Evolutionary conservation across 2,797 vertebrate genomes (phyloP).

Genomic region (Poliocrania exsul): DNA sequence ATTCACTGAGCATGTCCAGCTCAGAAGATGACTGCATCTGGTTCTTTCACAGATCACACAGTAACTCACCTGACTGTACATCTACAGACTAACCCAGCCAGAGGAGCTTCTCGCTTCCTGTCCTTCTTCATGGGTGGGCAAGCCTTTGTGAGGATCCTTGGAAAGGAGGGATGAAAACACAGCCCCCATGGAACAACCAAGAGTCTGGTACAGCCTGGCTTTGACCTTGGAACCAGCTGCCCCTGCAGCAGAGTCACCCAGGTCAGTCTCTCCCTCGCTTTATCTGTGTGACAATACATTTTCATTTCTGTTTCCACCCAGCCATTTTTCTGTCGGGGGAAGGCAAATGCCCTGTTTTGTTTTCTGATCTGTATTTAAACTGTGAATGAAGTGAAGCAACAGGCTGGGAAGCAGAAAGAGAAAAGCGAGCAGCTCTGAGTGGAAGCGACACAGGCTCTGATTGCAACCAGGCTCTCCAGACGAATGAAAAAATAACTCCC

Average conservation of each 20-base stretch:
- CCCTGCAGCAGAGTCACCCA: not conserved
- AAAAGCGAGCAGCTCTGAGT: not conserved
- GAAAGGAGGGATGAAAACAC: not conserved
- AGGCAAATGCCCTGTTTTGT: not conserved
- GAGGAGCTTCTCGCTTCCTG: not conserved
- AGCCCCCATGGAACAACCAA: not conserved
- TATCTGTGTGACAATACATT: not conserved
- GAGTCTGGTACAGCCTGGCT: not conserved
- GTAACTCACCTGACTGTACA: not conserved
- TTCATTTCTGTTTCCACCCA: not conserved
- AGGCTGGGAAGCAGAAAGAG: not conserved
- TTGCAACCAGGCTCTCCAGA: not conserved
- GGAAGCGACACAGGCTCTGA: not conserved
- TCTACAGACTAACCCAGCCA: not conserved
- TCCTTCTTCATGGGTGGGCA: not conserved
- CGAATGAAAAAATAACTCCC: not conserved
- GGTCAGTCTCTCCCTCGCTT: not conserved
- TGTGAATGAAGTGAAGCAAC: not conserved
- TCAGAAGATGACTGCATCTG: not conserved
- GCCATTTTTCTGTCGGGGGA: not conserved
- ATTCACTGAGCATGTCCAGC: too few species aligned
- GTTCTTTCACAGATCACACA: not conserved
- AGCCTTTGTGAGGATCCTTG: not conserved
- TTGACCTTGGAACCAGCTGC: not conserved
- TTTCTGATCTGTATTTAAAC: not conserved